Percentiles rank a stretch among this genome's conserved stretches.
These are phyloP conservation scores for Enteromius trimaculatus DNA, from an alignment of 2,797 vertebrate genomes.

Conservation along the genomic window DNA sequence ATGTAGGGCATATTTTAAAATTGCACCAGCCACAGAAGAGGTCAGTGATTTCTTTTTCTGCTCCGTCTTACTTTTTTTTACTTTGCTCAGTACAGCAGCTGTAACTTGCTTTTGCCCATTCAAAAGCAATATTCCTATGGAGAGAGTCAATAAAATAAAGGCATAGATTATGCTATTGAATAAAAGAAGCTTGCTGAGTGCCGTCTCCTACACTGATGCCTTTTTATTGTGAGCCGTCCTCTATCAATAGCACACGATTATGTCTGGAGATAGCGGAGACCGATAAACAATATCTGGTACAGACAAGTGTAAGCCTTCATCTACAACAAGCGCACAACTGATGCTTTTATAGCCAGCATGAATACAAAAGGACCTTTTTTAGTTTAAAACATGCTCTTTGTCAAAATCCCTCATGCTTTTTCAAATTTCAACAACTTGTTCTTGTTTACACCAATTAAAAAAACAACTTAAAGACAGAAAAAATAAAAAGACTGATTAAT, in stretches of 20 bases:
- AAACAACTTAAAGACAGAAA: too few relatives aligned
- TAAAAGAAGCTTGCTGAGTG: constrained; percentile 15
- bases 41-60: neutral
- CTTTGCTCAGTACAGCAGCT: neutral
- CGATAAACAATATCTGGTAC: constrained; percentile 26
- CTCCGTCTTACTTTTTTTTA: neutral
- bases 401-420: neutral
- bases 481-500: neutral
- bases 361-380: neutral
- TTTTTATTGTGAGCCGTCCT: neutral
- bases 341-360: neutral
- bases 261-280: neutral
- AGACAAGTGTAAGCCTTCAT: neutral
- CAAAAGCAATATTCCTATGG: neutral
- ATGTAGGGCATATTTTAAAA: constrained; percentile 10
- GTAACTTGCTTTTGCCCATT: constrained; percentile 6
- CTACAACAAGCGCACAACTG: constrained; percentile 3
- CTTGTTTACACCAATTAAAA: neutral
- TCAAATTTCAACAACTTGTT: neutral
- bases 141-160: constrained; percentile 1
- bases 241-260: neutral
- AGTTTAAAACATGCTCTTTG: neutral
- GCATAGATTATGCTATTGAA: neutral
- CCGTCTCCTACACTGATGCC: neutral
- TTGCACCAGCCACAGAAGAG: neutral